phyloP scores from a whole-genome alignment of 2,113 vertebrate genomes.

The Connochaetes taurinus region DNA sequence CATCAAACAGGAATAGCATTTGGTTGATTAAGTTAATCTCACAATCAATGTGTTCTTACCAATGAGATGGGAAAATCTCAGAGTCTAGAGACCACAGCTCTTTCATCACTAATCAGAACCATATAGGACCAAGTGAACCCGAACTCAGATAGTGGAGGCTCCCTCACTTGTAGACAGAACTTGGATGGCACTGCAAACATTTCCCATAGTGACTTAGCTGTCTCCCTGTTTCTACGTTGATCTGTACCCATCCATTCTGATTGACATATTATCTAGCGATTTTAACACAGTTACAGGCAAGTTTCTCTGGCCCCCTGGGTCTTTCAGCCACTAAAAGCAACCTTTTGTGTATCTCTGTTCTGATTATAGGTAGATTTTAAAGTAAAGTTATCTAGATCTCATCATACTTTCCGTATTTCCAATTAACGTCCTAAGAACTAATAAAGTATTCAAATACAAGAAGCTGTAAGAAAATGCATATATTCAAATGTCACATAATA shows the following conservation, averaged over 20 bases:
- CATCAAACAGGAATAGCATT: not conserved
- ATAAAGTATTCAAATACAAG: not conserved
- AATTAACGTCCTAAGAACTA: not conserved
- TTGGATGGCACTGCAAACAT: not conserved
- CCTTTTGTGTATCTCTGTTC: not conserved
- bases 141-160: not conserved
- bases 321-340: not conserved
- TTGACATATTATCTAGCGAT: not conserved
- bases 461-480: not conserved
- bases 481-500: not conserved
- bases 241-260: not conserved
- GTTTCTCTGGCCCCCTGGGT: not conserved
- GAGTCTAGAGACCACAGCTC: not conserved
- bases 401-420: not conserved
- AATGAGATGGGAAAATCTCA: not conserved
- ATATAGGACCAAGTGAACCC: not conserved
- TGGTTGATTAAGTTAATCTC: not conserved
- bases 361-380: not conserved
- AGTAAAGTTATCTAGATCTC: not conserved
- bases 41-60: not conserved
- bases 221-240: not conserved
- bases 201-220: not conserved
- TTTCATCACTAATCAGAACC: not conserved
- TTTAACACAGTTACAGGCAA: not conserved
- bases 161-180: not conserved